Percentiles rank a stretch among this genome's conserved stretches.
Conservation (phyloP, 2,797 vertebrate species). For the Acrocephalus scirpaceus region DNA sequence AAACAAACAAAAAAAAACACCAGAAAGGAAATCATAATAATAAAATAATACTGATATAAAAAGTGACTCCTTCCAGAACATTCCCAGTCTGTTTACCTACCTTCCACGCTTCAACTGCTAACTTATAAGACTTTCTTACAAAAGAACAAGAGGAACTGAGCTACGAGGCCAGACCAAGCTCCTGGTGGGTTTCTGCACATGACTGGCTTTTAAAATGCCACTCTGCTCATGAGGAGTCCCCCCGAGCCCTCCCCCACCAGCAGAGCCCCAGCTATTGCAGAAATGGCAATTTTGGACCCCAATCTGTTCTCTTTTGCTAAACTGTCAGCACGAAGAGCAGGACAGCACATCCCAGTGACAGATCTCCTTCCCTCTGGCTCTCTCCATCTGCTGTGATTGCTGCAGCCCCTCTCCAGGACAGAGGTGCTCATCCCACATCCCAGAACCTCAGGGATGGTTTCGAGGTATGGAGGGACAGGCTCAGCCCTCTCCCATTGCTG, state of each 20-base stretch:
- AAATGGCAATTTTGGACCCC: not conserved
- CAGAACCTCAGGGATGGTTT: not conserved
- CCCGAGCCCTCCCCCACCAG: not conserved
- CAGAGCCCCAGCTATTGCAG: not conserved
- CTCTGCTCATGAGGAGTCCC: not conserved
- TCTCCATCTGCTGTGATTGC: not conserved
- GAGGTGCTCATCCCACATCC: not conserved
- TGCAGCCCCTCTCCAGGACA: not conserved
- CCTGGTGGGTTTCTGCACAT: slow-evolving; percentile 71
- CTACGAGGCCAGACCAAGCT: slow-evolving; percentile 71
- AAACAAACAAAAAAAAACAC: slow-evolving; percentile 4
- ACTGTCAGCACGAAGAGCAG: not conserved
- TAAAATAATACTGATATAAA: slow-evolving; percentile 69
- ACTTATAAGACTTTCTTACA: slow-evolving; percentile 80
- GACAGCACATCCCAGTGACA: not conserved
- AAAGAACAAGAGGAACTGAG: slow-evolving; percentile 57
- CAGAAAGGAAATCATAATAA: slow-evolving; percentile 81
- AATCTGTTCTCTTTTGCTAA: not conserved
- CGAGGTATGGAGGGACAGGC: not conserved
- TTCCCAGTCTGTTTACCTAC: slow-evolving; percentile 80
- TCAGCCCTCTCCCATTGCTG: not conserved
- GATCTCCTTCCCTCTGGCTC: not conserved
- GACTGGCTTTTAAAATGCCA: not conserved
- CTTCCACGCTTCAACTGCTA: slow-evolving; percentile 79
- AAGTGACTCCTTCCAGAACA: slow-evolving; percentile 71